These are phyloP conservation scores for Eidolon dupreanum DNA, from an alignment of 2,797 vertebrate species.

Conservation along the genomic window DNA sequence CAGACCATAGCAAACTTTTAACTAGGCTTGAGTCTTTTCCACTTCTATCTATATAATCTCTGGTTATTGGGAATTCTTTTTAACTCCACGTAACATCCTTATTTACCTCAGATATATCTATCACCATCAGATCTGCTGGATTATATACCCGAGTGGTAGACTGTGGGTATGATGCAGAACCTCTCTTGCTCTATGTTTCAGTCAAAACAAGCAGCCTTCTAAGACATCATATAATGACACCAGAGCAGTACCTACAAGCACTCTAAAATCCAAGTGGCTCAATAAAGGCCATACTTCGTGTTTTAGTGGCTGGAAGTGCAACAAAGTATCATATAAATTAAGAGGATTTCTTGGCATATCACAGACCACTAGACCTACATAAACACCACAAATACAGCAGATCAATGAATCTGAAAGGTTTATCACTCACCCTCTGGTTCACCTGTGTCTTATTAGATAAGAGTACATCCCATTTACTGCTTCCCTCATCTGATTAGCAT, in stretches of 20 bases:
- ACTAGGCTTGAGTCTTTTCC: neutral
- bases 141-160: neutral
- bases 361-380: neutral
- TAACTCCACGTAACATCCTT: neutral
- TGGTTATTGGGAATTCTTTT: neutral
- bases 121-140: neutral
- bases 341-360: neutral
- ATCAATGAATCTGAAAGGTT: neutral
- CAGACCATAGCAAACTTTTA: neutral
- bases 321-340: neutral
- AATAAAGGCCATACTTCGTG: no score
- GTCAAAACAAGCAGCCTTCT: neutral
- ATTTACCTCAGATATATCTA: neutral
- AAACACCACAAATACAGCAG: neutral
- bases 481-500: neutral
- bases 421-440: neutral
- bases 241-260: neutral
- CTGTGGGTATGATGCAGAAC: neutral
- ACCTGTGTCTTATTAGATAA: neutral
- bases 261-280: neutral
- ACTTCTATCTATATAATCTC: neutral
- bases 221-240: neutral
- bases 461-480: rapidly evolving
- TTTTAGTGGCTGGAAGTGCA: neutral
- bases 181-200: neutral